These are phyloP conservation scores for Liopterus haemorrhoidalis DNA, from an alignment of 2,888 invertebrate genomes.

Conservation along the genomic window DNA sequence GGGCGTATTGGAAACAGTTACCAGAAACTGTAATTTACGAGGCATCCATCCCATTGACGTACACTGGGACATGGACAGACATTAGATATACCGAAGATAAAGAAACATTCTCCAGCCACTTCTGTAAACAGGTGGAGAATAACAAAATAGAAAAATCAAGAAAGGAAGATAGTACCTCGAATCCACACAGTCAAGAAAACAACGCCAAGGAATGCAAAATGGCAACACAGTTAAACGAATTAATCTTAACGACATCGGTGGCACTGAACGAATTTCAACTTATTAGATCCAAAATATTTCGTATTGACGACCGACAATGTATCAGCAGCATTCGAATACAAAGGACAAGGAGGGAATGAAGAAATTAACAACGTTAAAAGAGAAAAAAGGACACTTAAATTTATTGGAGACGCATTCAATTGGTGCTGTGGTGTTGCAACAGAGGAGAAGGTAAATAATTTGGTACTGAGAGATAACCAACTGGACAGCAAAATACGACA, in stretches of 20 bases:
- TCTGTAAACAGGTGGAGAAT: not conserved
- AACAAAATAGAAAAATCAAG: not conserved
- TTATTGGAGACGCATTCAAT: no score
- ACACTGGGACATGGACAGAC: not conserved
- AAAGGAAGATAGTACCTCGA: not conserved
- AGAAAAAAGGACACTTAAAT: no score
- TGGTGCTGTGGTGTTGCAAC: no score
- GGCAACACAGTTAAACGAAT: not conserved
- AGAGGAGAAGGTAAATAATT: no score
- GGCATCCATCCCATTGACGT: constrained; percentile 18
- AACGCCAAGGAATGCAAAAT: not conserved
- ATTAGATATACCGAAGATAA: no score
- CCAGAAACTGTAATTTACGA: constrained; percentile 14
- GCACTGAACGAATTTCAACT: not conserved
- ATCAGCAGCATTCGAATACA: no score
- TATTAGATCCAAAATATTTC: no score
- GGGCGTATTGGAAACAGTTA: constrained; percentile 16
- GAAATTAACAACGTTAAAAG: no score
- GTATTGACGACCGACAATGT: no score
- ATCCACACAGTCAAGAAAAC: not conserved
- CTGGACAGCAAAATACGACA: constrained; percentile 6
- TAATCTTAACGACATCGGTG: not conserved
- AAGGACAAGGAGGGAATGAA: no score
- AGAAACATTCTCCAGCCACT: not conserved
- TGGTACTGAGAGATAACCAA: no score